Conservation (phyloP, 2,888 invertebrate genomes). For the Meiosimyza platycephala region DNA sequence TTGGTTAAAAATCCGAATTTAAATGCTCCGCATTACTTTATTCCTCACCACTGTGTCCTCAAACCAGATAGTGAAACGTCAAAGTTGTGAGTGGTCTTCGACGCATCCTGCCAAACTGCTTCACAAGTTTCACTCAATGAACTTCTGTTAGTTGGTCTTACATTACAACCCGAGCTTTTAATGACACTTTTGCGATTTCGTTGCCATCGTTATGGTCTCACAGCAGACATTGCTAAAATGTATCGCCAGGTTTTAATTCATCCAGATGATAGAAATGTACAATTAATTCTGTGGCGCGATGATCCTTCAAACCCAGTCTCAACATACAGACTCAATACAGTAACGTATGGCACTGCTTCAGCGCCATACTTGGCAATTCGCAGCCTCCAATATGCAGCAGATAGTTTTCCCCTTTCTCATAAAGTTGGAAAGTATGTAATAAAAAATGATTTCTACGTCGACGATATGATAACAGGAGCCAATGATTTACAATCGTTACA, state of each 20-base stretch:
- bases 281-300: too few species aligned
- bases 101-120: constrained; percentile 33
- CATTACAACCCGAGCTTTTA: constrained; percentile 17
- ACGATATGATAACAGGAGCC: constrained; percentile 23
- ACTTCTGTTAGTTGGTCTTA: constrained; percentile 15
- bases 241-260: too few species aligned
- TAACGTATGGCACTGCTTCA: constrained; percentile 27
- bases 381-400: constrained; percentile 19
- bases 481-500: not conserved
- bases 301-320: too few species aligned
- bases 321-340: too few species aligned
- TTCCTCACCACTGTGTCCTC: constrained; percentile 39
- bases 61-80: too few species aligned
- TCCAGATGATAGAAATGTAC: too few species aligned
- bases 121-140: constrained; percentile 30
- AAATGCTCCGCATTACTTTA: constrained; percentile 28
- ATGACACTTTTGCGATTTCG: constrained; percentile 24
- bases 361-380: constrained; percentile 19
- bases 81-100: constrained; percentile 37
- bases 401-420: constrained; percentile 12
- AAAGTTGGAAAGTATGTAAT: constrained; percentile 18
- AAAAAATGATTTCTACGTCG: constrained; percentile 27
- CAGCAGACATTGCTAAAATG: constrained; percentile 23
- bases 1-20: not conserved
- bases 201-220: constrained; percentile 21